Evolutionary conservation across 2,113 vertebrate species (phyloP).

Genomic region (Amia ocellicauda): DNA sequence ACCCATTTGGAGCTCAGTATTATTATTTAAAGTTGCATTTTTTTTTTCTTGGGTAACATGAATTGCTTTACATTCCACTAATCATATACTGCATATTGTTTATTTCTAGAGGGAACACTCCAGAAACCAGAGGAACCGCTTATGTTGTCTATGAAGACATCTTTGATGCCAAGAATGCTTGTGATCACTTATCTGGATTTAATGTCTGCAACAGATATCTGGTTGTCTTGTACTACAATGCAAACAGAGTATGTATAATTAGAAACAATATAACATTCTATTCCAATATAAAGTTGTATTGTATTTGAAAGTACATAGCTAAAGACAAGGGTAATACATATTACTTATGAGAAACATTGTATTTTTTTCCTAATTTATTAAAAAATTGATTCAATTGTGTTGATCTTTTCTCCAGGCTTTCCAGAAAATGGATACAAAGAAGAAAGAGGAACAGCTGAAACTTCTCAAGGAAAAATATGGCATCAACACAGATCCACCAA

Average conservation of each 20-base stretch:
- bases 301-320: no score
- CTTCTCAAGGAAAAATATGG: conserved; percentile 98
- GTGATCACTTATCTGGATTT: conserved; percentile 97
- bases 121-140: conserved; percentile 91
- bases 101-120: conserved; percentile 88
- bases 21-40: no score
- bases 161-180: conserved; percentile 97
- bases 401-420: conserved; percentile 84
- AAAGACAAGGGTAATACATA: no score
- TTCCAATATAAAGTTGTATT: no score
- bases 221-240: conserved; percentile 95
- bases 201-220: conserved; percentile 98
- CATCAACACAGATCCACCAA: conserved; percentile 97
- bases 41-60: no score
- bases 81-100: not conserved
- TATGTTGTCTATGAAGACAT: conserved; percentile 99
- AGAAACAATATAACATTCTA: no score
- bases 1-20: no score
- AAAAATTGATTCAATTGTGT: no score
- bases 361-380: no score
- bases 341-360: no score
- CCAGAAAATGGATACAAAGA: conserved; percentile 99
- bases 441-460: conserved; percentile 97
- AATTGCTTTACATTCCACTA: not conserved
- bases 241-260: conserved; percentile 81